Evolutionary conservation across 2,888 invertebrate genomes (phyloP).

Genomic region (Agriopis marginaria): DNA sequence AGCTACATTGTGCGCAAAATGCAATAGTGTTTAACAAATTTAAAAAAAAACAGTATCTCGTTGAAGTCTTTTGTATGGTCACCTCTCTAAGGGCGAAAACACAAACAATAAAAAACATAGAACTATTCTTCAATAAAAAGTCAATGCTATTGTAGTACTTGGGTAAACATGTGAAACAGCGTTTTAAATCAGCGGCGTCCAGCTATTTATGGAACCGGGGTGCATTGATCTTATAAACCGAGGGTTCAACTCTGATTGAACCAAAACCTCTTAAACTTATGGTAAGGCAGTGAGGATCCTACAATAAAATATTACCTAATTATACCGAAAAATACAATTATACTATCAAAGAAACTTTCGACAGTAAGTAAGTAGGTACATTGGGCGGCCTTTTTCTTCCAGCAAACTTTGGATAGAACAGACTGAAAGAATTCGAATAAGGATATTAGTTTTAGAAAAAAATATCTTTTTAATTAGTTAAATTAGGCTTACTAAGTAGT

Average conservation of each 20-base stretch:
- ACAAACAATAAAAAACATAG: conserved; percentile 3
- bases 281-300: conserved; percentile 20
- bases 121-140: neutral
- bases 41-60: neutral
- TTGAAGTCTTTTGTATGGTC: conserved; percentile 35
- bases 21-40: neutral
- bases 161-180: conserved; percentile 38
- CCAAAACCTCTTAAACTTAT: neutral
- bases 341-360: too few relatives aligned
- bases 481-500: too few relatives aligned
- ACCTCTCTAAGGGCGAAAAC: conserved; percentile 21
- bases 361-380: too few relatives aligned
- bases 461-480: too few relatives aligned
- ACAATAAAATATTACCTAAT: neutral
- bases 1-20: neutral
- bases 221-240: conserved; percentile 67
- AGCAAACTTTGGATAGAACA: too few relatives aligned
- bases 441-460: too few relatives aligned
- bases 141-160: neutral
- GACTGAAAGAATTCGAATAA: too few relatives aligned
- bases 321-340: neutral
- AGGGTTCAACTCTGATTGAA: conserved; percentile 20
- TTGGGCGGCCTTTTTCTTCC: too few relatives aligned
- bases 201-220: conserved; percentile 68
- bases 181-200: conserved; percentile 37